Evolutionary conservation across 2,888 invertebrate genomes (phyloP).

Genomic region (Lacanobia oleracea): DNA sequence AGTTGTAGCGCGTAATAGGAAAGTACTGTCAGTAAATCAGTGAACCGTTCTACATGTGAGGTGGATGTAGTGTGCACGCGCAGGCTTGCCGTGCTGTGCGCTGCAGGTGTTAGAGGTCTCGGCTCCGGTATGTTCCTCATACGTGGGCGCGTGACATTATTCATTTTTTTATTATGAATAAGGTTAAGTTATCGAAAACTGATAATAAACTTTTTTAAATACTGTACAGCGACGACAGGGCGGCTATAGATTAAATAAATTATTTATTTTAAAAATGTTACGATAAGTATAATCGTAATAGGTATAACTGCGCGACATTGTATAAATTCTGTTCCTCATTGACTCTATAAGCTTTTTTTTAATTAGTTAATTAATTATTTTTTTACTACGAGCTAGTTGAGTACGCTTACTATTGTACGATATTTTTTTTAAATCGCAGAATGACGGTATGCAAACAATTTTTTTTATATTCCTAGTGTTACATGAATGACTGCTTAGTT

Average conservation of each 20-base stretch:
- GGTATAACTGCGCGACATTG: constrained; percentile 69
- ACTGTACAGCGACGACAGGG: constrained; percentile 59
- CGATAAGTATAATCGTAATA: constrained; percentile 64
- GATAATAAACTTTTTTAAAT: constrained; percentile 51
- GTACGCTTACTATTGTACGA: constrained; percentile 89
- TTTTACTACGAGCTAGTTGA: constrained; percentile 84
- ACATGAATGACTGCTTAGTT: constrained; percentile 90
- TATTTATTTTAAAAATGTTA: constrained; percentile 74
- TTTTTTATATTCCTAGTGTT: constrained; percentile 84
- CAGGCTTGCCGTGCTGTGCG: too few relatives aligned
- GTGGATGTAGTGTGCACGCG: too few relatives aligned
- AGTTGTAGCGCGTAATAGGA: background rate
- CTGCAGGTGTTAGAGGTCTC: constrained; percentile 58
- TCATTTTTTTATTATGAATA: constrained; percentile 47
- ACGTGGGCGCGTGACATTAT: constrained; percentile 33
- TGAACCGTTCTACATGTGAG: background rate
- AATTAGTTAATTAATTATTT: constrained; percentile 80
- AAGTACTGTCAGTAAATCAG: background rate
- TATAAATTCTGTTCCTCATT: constrained; percentile 83
- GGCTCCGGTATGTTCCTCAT: constrained; percentile 32
- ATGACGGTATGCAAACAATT: constrained; percentile 78
- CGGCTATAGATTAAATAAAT: constrained; percentile 73
- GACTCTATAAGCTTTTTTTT: constrained; percentile 73
- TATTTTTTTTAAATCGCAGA: constrained; percentile 78
- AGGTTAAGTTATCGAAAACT: constrained; percentile 49